A percentile compares a stretch with the other conserved stretches of the same genome.
Evolutionary conservation across 1,140 invertebrate species (phyloP).

Genomic region (Panonychus citri): DNA sequence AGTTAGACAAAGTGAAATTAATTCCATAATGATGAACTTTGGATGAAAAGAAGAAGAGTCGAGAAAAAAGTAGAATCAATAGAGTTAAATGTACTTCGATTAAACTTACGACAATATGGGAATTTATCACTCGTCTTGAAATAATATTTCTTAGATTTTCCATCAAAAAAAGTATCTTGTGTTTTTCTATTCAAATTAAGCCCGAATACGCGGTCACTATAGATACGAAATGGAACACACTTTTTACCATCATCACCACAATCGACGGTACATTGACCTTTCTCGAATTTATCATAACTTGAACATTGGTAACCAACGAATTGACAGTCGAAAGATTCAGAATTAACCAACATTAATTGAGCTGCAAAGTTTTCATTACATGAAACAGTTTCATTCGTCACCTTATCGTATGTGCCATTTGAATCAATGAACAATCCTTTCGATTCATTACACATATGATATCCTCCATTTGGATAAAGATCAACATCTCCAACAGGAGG

Average conservation of each 20-base stretch:
- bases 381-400: neutral
- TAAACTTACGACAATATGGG: too few species aligned
- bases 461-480: constrained; percentile 64
- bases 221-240: neutral
- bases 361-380: neutral
- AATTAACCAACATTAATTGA: neutral
- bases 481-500: constrained; percentile 56
- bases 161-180: too few species aligned
- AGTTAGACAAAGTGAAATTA: too few species aligned
- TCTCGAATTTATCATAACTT: constrained; percentile 13
- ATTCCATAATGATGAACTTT: too few species aligned
- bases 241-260: neutral
- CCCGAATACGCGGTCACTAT: neutral
- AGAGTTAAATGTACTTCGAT: too few species aligned
- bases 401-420: neutral
- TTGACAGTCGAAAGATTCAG: constrained; percentile 23
- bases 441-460: neutral
- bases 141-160: too few species aligned
- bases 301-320: constrained; percentile 14
- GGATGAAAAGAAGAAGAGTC: too few species aligned
- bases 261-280: constrained; percentile 12
- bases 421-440: neutral
- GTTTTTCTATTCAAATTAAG: too few species aligned
- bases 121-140: too few species aligned
- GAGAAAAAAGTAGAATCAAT: too few species aligned